A percentile compares a stretch with the other conserved stretches of the same genome.
Conservation (phyloP, 2,888 invertebrate genomes). For the Luperina nickerlii region DNA sequence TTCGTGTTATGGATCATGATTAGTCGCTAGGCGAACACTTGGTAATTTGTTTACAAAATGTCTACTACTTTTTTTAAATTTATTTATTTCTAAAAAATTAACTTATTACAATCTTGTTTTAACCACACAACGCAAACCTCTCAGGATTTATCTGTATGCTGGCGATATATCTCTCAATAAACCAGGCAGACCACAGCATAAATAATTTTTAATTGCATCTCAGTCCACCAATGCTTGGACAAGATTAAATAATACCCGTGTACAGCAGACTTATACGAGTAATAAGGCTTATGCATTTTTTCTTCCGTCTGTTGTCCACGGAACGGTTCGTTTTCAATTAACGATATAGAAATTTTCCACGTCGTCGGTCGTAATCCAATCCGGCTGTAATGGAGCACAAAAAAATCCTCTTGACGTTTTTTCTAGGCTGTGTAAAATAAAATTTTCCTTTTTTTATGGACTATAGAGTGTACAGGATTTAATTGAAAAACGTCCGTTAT, state of each 20-base stretch:
- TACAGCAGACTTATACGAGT: constrained; percentile 21
- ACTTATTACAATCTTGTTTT: background rate
- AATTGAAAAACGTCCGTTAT: constrained; percentile 55
- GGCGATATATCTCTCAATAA: background rate
- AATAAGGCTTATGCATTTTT: constrained; percentile 48
- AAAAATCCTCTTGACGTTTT: constrained; percentile 70
- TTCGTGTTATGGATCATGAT: background rate
- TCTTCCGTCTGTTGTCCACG: constrained; percentile 57
- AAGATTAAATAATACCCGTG: constrained; percentile 10
- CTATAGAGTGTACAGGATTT: constrained; percentile 47
- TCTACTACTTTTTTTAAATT: background rate
- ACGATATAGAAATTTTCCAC: constrained; percentile 82
- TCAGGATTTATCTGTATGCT: background rate
- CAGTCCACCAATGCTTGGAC: background rate
- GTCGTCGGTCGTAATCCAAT: constrained; percentile 74
- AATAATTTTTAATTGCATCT: constrained; percentile 14
- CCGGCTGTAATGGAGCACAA: constrained; percentile 75
- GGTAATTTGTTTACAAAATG: constrained; percentile 3
- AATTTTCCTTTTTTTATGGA: constrained; percentile 53
- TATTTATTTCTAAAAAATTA: background rate
- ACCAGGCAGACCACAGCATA: background rate
- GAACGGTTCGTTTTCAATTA: constrained; percentile 82
- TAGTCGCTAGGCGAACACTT: background rate
- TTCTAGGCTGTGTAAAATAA: constrained; percentile 57
- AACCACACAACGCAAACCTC: too few species aligned